Evolutionary conservation across 1,140 invertebrate species (phyloP).

Genomic region (Helicorthomorpha holstii): DNA sequence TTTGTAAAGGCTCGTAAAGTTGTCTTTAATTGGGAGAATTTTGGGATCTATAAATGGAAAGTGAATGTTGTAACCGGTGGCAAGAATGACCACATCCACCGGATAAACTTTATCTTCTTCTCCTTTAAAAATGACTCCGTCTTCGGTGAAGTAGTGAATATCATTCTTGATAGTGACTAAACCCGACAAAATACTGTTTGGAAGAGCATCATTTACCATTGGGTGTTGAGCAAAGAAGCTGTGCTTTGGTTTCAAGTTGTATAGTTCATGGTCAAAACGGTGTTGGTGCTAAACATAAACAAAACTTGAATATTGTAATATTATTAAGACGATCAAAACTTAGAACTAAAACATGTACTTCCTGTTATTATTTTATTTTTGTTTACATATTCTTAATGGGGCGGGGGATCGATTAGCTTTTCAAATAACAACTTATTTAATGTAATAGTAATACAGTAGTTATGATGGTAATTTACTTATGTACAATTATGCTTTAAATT

Average conservation of each 20-base stretch:
- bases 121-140: slow-evolving; percentile 24
- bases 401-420: no score
- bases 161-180: slow-evolving; percentile 26
- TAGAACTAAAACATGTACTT: no score
- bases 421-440: no score
- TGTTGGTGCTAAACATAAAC: slow-evolving; percentile 10
- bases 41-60: slow-evolving; percentile 2
- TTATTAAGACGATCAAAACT: no score
- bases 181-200: slow-evolving; percentile 31
- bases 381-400: no score
- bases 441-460: no score
- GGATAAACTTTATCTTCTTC: slow-evolving; percentile 14
- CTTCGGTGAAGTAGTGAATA: slow-evolving; percentile 20
- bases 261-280: slow-evolving; percentile 31
- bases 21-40: slow-evolving; percentile 17
- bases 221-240: slow-evolving; percentile 29
- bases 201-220: slow-evolving; percentile 37
- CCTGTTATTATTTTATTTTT: no score
- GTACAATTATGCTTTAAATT: no score
- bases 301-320: no score
- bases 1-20: slow-evolving; percentile 29
- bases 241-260: slow-evolving; percentile 29
- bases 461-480: no score
- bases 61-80: neutral
- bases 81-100: slow-evolving; percentile 3